Evolutionary conservation across 2,888 invertebrate genomes (phyloP).

Genomic region (Odontocerum albicorne): DNA sequence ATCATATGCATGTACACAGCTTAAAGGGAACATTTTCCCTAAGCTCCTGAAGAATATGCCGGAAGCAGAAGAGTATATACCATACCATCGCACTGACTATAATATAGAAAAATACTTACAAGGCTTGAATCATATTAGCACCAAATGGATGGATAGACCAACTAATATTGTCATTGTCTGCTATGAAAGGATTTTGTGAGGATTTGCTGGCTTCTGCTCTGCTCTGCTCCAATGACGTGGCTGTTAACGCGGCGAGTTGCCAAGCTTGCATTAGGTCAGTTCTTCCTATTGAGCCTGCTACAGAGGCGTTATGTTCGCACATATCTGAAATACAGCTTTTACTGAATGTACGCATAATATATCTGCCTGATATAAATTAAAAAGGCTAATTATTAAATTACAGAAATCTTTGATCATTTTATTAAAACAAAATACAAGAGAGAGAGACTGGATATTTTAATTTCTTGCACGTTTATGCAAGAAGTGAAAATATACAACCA

Average conservation of each 20-base stretch:
- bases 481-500: too few species aligned
- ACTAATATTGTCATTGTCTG: slow-evolving; percentile 68
- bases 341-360: neutral
- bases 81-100: too few species aligned
- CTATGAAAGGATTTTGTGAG: slow-evolving; percentile 41
- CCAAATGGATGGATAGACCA: slow-evolving; percentile 88
- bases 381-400: neutral
- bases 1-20: too few species aligned
- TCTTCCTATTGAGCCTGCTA: slow-evolving; percentile 75
- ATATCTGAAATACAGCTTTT: slow-evolving; percentile 52
- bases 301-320: slow-evolving; percentile 79
- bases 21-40: too few species aligned
- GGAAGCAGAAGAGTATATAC: too few species aligned
- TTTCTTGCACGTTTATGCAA: too few species aligned
- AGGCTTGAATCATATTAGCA: slow-evolving; percentile 77
- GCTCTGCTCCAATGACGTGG: slow-evolving; percentile 46
- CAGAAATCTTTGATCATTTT: neutral
- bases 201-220: slow-evolving; percentile 13
- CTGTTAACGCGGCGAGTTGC: slow-evolving; percentile 78
- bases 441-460: too few species aligned
- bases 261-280: slow-evolving; percentile 86
- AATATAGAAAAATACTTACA: slow-evolving; percentile 61
- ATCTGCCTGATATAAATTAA: neutral
- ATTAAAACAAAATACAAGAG: too few species aligned
- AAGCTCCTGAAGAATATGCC: too few species aligned